phyloP scores from a whole-genome alignment of 2,888 invertebrate genomes.

The Pyrrhia umbra region DNA sequence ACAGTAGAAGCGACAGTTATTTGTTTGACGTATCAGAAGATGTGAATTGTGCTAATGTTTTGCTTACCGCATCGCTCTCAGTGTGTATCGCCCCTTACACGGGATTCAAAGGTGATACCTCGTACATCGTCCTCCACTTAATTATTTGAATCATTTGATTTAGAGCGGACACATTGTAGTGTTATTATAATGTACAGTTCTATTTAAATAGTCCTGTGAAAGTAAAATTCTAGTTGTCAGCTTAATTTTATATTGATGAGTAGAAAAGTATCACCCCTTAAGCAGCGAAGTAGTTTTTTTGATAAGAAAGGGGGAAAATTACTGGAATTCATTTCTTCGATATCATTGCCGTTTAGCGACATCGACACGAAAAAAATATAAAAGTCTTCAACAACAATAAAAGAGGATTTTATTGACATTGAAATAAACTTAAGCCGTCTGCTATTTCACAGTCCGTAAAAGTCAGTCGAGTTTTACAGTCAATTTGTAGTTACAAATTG shows the following conservation, averaged over 20 bases:
- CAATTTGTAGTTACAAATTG: conserved; percentile 53
- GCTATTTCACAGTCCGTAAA: conserved; percentile 45
- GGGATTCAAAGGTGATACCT: conserved; percentile 13
- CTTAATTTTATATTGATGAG: neutral
- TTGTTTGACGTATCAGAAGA: too few relatives aligned
- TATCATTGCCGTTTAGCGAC: neutral
- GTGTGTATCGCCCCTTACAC: neutral
- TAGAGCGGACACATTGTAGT: conserved; percentile 15
- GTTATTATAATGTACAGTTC: conserved; percentile 9
- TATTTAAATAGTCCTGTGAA: conserved; percentile 8
- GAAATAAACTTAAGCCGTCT: conserved; percentile 36
- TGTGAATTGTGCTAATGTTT: neutral
- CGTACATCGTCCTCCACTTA: conserved; percentile 15
- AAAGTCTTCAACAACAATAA: conserved; percentile 32
- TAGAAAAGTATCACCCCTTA: neutral
- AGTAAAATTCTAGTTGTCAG: neutral
- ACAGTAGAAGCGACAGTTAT: too few relatives aligned
- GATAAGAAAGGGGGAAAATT: neutral
- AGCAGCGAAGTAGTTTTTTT: neutral
- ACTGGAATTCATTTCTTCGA: neutral
- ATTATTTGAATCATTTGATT: conserved; percentile 43
- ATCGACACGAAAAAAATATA: conserved; percentile 12
- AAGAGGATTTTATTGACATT: conserved; percentile 40
- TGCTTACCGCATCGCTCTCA: neutral
- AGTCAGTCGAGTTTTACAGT: conserved; percentile 44